Base-by-base conservation (phyloP, 2,113 vertebrate genomes). In the Xerus inauris region DNA sequence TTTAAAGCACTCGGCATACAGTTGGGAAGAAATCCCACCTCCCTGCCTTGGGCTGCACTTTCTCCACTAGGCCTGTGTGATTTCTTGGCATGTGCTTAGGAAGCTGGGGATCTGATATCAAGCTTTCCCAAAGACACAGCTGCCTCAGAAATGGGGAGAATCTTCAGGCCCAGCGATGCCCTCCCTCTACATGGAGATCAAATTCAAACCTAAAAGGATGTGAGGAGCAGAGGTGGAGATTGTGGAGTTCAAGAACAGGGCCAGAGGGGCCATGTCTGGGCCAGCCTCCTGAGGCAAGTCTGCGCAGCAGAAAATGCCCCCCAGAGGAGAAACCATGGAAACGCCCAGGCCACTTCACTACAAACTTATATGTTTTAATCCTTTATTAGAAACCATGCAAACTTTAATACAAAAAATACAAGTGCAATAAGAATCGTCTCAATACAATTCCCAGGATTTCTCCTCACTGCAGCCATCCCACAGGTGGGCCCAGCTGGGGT, bases 331-430 rank as follows among this genome's bases (percentile, higher is more conserved):
- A 97, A 97, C 94, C 97, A 96, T 85, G 89, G 93, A 96, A 94
- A 98, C 96, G 92, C 95, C 94, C 93, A 98, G 98, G 98, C 98
- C 96, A 98, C 87, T 97, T 97, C 77, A 98, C 98, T 98, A 98
- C 98, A 96, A 97, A 98, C 97, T 91, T 98, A 98, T 98, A 98
- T 45, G 87, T 98, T 99, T 99, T 98, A 98, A 98, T 98, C 97
- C 98, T 99, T 99, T 99, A 99, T 99, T 99, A 99, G 99, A 99
- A 99, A 99, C 92, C 99, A 99, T 99, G 99, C 99, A 99, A 99
- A 98, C 98, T 98, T 99, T 98, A 98, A 98, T 99, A 98, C 98
- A 99, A 98, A 99, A 99, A 98, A 98, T 98, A 99, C 98, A 98
- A 98, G 98, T 98, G 98, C 98, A 98, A 98, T 98, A 98, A 97